phyloP scores from a whole-genome alignment of 2,888 invertebrate genomes.

The Cataglyphis albicans region DNA sequence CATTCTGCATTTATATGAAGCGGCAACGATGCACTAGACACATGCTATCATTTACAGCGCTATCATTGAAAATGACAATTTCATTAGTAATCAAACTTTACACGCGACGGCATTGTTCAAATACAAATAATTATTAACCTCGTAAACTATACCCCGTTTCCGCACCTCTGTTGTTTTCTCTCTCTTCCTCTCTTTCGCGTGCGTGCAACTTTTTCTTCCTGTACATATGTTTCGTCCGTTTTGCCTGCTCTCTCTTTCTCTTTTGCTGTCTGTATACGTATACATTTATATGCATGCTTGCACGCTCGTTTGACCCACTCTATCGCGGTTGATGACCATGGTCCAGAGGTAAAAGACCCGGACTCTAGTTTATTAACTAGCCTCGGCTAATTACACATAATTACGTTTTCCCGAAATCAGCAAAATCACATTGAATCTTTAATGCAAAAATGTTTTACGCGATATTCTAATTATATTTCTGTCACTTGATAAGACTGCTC shows the following conservation, averaged over 20 bases:
- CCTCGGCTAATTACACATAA: constrained; percentile 62
- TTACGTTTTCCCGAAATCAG: constrained; percentile 58
- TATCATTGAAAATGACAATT: constrained; percentile 78
- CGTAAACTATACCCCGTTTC: constrained; percentile 22
- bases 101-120: constrained; percentile 75
- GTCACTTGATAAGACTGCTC: constrained; percentile 42
- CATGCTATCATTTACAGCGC: constrained; percentile 59
- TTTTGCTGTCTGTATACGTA: constrained; percentile 20
- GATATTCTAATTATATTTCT: neutral
- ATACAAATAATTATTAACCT: constrained; percentile 78
- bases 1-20: constrained; percentile 65
- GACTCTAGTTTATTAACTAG: constrained; percentile 69
- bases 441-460: constrained; percentile 29
- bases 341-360: constrained; percentile 60
- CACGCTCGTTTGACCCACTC: constrained; percentile 55
- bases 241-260: neutral
- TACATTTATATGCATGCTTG: constrained; percentile 51
- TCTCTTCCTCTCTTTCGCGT: constrained; percentile 8
- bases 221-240: neutral
- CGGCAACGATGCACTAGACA: constrained; percentile 47
- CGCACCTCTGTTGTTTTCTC: neutral
- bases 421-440: constrained; percentile 46
- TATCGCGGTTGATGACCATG: constrained; percentile 50
- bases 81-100: constrained; percentile 82
- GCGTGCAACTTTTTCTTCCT: neutral